Evolutionary conservation across 2,113 vertebrate species (phyloP).

Genomic region (Dolichotis patagonum): DNA sequence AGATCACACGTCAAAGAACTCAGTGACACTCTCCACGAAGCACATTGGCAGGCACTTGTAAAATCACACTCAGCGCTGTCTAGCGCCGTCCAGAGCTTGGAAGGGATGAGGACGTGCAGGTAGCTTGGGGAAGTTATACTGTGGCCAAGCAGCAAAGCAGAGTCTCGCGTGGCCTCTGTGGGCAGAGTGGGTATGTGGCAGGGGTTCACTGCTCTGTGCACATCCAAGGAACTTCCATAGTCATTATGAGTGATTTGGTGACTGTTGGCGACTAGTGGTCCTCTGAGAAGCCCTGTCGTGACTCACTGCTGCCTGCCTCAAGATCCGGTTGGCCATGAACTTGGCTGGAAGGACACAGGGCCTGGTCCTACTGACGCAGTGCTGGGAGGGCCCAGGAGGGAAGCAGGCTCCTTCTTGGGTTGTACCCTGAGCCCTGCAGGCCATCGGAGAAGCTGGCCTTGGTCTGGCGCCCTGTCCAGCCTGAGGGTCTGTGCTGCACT

Average conservation of each 20-base stretch:
- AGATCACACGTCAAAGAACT: neutral
- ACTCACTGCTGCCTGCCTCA: neutral
- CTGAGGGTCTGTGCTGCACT: neutral
- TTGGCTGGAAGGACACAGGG: neutral
- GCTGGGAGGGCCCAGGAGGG: neutral
- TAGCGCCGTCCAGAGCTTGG: neutral
- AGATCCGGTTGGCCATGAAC: neutral
- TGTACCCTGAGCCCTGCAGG: neutral
- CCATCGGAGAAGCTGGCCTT: neutral
- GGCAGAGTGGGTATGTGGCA: neutral
- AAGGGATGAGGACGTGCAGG: neutral
- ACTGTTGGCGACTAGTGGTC: neutral
- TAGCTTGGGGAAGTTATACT: neutral
- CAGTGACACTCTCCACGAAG: too few species aligned
- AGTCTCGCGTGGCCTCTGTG: neutral
- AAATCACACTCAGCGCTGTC: neutral
- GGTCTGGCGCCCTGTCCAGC: neutral
- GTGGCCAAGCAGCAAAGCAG: neutral
- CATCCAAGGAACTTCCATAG: too few species aligned
- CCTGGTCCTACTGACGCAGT: neutral
- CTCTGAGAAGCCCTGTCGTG: neutral
- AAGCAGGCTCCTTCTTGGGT: neutral
- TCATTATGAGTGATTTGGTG: neutral
- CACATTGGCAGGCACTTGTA: neutral
- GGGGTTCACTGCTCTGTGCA: neutral